phyloP scores from a whole-genome alignment of 92 coral and sea anemone species.

The Heliopora coerulea region DNA sequence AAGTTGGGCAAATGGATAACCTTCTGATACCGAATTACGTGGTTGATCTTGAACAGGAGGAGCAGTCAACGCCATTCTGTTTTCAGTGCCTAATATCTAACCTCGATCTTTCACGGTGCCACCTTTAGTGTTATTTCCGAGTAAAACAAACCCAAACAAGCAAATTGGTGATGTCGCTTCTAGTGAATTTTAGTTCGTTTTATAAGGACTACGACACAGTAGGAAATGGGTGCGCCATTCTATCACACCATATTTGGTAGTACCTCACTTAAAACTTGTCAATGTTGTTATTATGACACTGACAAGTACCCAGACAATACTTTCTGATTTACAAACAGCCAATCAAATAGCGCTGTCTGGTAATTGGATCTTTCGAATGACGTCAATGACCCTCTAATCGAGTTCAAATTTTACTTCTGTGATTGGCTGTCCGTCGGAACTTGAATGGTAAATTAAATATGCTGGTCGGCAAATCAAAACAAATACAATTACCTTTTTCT shows the following conservation, averaged over 20 bases:
- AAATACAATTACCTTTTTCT: conserved; percentile 11
- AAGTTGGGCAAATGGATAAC: conserved; percentile 39
- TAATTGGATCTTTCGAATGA: conserved; percentile 26
- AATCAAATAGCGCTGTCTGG: conserved; percentile 16
- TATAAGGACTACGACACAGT: conserved; percentile 33
- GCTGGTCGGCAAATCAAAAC: conserved; percentile 31
- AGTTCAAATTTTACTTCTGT: conserved; percentile 5
- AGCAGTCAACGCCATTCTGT: conserved; percentile 36
- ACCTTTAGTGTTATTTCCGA: conserved; percentile 36
- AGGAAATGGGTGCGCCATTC: conserved; percentile 51
- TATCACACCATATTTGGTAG: conserved; percentile 38
- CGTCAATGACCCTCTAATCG: conserved; percentile 37
- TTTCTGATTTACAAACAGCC: conserved; percentile 18
- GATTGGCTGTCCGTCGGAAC: conserved; percentile 27
- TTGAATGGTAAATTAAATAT: conserved; percentile 16
- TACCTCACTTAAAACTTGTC: conserved; percentile 40
- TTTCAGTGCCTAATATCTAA: neutral
- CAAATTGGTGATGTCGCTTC: conserved; percentile 17
- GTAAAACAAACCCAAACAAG: conserved; percentile 35
- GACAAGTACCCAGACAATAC: conserved; percentile 43
- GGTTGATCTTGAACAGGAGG: conserved; percentile 31
- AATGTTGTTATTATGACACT: conserved; percentile 37
- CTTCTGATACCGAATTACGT: conserved; percentile 9
- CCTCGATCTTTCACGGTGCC: neutral
- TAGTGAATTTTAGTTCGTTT: conserved; percentile 7